Evolutionary conservation across 2,888 invertebrate species (phyloP).

Genomic region (Athrips mouffetella): DNA sequence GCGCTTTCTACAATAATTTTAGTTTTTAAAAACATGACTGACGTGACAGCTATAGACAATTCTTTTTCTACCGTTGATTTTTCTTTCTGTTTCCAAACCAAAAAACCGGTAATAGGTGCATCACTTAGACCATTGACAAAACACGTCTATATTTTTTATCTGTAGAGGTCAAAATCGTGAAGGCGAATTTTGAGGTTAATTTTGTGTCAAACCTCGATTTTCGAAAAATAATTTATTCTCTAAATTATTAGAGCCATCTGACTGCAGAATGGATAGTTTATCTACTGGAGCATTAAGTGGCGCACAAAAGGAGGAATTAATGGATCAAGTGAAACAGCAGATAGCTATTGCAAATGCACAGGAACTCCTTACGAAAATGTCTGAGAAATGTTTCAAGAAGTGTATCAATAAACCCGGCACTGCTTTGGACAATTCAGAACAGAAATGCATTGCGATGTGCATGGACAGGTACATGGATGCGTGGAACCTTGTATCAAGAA

Average conservation of each 20-base stretch:
- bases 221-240: conserved; percentile 10
- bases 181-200: conserved; percentile 48
- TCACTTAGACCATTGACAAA: too few relatives aligned
- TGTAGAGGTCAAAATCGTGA: neutral
- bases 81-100: neutral
- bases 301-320: conserved; percentile 89
- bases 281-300: conserved; percentile 78
- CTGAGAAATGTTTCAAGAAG: conserved; percentile 97
- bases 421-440: conserved; percentile 91
- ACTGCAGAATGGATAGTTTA: conserved; percentile 77
- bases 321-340: conserved; percentile 97
- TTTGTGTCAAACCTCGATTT: conserved; percentile 27
- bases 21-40: too few relatives aligned
- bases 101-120: too few relatives aligned
- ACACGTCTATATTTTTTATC: neutral
- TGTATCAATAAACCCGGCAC: conserved; percentile 95
- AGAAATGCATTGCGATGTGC: conserved; percentile 98
- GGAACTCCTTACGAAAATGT: conserved; percentile 96
- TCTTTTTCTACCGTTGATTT: too few relatives aligned
- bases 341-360: conserved; percentile 96
- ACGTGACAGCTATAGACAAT: too few relatives aligned
- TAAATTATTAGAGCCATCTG: conserved; percentile 7
- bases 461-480: conserved; percentile 99
- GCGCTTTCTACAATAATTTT: too few relatives aligned
- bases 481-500: conserved; percentile 94